phyloP scores from a whole-genome alignment of 2,797 vertebrate species.

The Falco berigora region DNA sequence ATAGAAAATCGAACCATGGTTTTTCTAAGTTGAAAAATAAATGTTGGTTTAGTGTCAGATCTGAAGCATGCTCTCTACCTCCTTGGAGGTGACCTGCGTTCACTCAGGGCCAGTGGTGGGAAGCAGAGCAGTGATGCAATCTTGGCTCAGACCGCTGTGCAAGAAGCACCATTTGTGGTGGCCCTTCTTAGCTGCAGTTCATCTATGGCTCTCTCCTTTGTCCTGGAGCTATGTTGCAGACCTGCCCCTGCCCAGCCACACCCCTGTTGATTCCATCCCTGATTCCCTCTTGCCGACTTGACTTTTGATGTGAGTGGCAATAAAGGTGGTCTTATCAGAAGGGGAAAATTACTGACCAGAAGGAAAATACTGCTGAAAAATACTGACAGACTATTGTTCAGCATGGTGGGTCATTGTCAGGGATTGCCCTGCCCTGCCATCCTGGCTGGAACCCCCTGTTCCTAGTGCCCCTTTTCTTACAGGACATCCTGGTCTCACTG shows the following conservation, averaged over 20 bases:
- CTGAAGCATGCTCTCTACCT: accelerated
- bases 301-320: background rate
- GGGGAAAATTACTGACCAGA: background rate
- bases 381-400: accelerated
- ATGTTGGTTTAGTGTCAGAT: background rate
- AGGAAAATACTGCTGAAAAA: background rate
- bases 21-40: background rate
- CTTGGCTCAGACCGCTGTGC: background rate
- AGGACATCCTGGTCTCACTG: background rate
- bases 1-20: background rate
- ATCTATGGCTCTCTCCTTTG: background rate
- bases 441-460: accelerated
- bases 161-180: background rate
- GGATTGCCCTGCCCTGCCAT: background rate
- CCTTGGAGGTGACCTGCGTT: background rate
- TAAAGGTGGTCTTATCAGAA: too few relatives aligned
- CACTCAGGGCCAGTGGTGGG: background rate
- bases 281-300: background rate
- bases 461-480: background rate
- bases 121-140: background rate
- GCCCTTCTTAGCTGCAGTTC: background rate
- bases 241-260: background rate
- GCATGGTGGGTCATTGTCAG: background rate
- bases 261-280: background rate
- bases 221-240: background rate